A percentile compares a stretch with the other conserved stretches of the same genome.
These are phyloP conservation scores for Hemibagrus guttatus DNA, from an alignment of 2,797 vertebrate genomes.

Conservation along the genomic window DNA sequence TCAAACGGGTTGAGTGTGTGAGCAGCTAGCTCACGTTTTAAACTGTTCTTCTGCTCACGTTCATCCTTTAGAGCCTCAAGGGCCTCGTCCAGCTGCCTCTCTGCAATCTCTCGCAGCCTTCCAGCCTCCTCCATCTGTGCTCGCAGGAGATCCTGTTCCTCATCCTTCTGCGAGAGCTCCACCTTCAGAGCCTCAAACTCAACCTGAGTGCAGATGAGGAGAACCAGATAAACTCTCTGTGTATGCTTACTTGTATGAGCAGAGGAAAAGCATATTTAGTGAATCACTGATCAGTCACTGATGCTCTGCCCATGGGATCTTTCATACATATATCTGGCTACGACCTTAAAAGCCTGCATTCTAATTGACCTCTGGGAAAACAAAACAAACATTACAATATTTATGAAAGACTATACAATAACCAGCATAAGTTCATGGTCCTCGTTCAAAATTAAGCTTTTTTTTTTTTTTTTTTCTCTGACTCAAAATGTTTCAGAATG, in stretches of 20 bases:
- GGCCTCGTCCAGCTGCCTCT: conserved; percentile 84
- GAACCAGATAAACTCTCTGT: not conserved
- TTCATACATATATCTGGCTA: not conserved
- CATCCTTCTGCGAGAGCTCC: conserved; percentile 81
- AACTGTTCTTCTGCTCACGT: conserved; percentile 83
- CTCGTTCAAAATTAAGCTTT: not conserved
- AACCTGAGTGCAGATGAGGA: conserved; percentile 68
- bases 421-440: not conserved
- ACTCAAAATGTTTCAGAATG: not conserved
- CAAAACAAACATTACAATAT: not conserved
- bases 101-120: conserved; percentile 77
- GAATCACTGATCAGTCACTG: not conserved
- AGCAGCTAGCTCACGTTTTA: conserved; percentile 78
- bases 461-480: no score
- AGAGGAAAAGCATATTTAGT: not conserved
- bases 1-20: conserved; percentile 76
- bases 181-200: conserved; percentile 85
- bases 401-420: not conserved
- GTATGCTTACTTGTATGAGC: not conserved
- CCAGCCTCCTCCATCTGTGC: conserved; percentile 78
- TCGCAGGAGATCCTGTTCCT: conserved; percentile 77
- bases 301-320: not conserved
- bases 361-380: not conserved
- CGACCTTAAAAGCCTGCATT: not conserved
- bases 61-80: conserved; percentile 84